phyloP scores from a whole-genome alignment of 2,113 vertebrate species.

The Circaetus gallicus region DNA sequence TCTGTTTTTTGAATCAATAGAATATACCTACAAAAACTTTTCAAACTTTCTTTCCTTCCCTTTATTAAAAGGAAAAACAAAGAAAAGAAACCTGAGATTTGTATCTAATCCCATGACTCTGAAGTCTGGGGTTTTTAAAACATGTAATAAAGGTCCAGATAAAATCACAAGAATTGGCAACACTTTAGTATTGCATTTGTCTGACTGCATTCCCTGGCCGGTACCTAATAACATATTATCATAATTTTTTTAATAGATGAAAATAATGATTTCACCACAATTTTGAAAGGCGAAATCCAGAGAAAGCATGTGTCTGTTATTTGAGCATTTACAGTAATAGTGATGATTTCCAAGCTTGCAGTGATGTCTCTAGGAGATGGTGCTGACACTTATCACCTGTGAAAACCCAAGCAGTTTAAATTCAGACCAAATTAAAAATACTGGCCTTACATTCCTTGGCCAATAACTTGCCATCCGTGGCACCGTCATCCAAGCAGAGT shows the following conservation, averaged over 20 bases:
- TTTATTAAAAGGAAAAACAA: constrained; percentile 35
- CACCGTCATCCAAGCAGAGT: neutral
- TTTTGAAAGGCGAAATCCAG: neutral
- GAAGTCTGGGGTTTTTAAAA: constrained; percentile 21
- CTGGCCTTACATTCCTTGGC: neutral
- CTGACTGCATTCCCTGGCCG: constrained; percentile 14
- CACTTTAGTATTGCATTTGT: constrained; percentile 9
- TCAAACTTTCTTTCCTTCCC: neutral
- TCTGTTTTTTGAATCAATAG: constrained; percentile 15
- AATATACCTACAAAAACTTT: neutral
- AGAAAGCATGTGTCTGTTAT: neutral
- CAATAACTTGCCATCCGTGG: neutral
- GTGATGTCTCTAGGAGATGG: neutral
- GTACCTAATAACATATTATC: constrained; percentile 9
- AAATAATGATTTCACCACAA: constrained; percentile 29
- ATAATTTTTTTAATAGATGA: constrained; percentile 17
- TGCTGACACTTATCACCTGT: neutral
- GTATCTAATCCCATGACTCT: constrained; percentile 32
- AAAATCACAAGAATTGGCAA: constrained; percentile 36
- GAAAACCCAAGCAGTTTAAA: neutral
- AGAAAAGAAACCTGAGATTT: constrained; percentile 26
- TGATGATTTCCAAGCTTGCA: neutral
- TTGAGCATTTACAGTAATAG: neutral
- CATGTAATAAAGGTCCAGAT: constrained; percentile 31
- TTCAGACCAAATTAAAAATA: neutral